Evolutionary conservation across 2,113 vertebrate genomes (phyloP).

Genomic region (Arenaria interpres): DNA sequence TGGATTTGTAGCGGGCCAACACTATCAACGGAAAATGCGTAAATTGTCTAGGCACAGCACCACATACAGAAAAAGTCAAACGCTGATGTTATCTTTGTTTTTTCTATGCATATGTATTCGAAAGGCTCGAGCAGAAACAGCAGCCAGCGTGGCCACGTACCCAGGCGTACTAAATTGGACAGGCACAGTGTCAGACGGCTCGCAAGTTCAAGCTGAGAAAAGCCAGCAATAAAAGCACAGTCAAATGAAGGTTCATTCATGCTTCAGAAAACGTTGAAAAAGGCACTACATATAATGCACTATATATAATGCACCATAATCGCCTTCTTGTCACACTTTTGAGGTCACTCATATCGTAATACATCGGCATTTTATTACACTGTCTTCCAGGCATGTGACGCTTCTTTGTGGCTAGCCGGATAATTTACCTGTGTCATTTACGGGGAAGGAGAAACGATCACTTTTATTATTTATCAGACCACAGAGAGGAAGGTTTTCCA

Average conservation of each 20-base stretch:
- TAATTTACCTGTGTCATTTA: conserved; percentile 41
- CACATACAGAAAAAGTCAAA: neutral
- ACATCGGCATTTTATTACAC: conserved; percentile 31
- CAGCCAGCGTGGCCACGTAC: rapidly evolving
- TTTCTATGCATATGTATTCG: neutral
- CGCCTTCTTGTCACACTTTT: conserved; percentile 49
- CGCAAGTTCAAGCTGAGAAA: conserved; percentile 15
- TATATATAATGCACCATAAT: conserved; percentile 43
- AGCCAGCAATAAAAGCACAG: neutral
- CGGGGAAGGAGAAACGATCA: neutral
- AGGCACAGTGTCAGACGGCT: neutral
- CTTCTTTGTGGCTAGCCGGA: conserved; percentile 15
- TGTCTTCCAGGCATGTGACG: neutral
- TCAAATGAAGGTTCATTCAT: conserved; percentile 48
- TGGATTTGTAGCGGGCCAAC: neutral
- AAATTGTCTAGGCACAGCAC: neutral
- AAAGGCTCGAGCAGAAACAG: neutral
- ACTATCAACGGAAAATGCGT: neutral
- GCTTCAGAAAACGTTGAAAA: conserved; percentile 25
- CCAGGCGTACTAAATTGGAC: neutral
- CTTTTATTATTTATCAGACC: conserved; percentile 36
- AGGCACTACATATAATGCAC: conserved; percentile 7
- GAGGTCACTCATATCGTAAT: conserved; percentile 42
- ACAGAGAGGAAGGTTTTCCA: neutral
- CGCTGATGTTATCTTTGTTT: neutral